Evolutionary conservation across 2,888 invertebrate species (phyloP).

Genomic region (Dicyrtoma fusca): DNA sequence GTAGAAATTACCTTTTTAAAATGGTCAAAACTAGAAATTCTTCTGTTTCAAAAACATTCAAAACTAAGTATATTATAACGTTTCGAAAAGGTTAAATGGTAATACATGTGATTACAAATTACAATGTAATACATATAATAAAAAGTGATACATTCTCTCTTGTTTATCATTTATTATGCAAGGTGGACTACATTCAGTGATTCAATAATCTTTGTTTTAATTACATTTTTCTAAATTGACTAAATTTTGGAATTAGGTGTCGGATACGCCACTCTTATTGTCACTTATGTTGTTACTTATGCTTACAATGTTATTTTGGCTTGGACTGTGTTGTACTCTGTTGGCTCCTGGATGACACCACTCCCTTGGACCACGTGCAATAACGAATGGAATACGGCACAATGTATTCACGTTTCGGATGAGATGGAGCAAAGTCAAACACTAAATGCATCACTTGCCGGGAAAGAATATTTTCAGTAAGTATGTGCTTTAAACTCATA

Average conservation of each 20-base stretch:
- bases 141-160: neutral
- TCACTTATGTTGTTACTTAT: conserved; percentile 10
- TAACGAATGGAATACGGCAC: conserved; percentile 18
- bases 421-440: conserved; percentile 24
- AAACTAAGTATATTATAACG: too few relatives aligned
- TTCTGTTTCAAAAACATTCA: too few relatives aligned
- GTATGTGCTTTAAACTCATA: too few relatives aligned
- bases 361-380: conserved; percentile 30
- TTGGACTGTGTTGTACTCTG: conserved; percentile 18
- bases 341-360: neutral
- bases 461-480: conserved; percentile 30
- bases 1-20: too few relatives aligned
- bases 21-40: too few relatives aligned
- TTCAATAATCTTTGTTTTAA: neutral
- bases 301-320: conserved; percentile 14
- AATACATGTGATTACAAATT: too few relatives aligned
- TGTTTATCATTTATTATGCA: too few relatives aligned
- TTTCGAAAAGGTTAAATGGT: too few relatives aligned
- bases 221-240: neutral
- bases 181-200: neutral
- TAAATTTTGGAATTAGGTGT: too few relatives aligned
- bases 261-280: conserved; percentile 13
- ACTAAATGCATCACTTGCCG: neutral
- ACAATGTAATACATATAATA: neutral
- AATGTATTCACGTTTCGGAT: conserved; percentile 15